Conservation (phyloP, 2,888 invertebrate species). For the Scaptomyza caliginosa region DNA sequence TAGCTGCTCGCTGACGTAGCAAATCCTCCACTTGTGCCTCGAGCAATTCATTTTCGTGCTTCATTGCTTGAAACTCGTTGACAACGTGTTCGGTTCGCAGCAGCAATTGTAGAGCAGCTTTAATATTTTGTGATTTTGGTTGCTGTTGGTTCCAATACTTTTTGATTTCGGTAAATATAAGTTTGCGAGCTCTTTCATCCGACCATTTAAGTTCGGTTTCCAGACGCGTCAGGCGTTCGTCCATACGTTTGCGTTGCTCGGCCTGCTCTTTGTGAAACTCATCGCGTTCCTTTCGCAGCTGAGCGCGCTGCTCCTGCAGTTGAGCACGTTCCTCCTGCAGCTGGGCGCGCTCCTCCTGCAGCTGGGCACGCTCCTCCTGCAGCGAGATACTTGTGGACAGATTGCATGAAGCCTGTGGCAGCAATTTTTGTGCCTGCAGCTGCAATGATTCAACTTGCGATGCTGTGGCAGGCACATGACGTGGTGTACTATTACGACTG, state of each 20-base stretch:
- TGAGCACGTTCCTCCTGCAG: conserved; percentile 2
- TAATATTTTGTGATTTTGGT: conserved; percentile 63
- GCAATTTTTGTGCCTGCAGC: conserved; percentile 37
- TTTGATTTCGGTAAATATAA: conserved; percentile 69
- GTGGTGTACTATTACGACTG: conserved; percentile 80
- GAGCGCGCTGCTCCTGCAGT: not conserved
- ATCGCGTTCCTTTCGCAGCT: conserved; percentile 37
- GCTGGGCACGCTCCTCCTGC: not conserved
- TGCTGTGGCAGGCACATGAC: conserved; percentile 34
- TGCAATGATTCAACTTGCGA: conserved; percentile 11
- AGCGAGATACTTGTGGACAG: conserved; percentile 33
- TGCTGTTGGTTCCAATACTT: conserved; percentile 75
- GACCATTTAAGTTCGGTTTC: conserved; percentile 79
- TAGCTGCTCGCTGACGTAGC: conserved; percentile 20
- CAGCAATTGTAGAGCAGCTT: conserved; percentile 62
- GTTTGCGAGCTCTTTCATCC: conserved; percentile 71
- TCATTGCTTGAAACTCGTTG: conserved; percentile 75
- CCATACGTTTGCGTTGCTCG: conserved; percentile 47
- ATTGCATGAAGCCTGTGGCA: conserved; percentile 49
- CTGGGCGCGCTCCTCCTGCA: conserved; percentile 1
- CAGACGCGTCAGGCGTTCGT: conserved; percentile 63
- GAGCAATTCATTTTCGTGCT: conserved; percentile 78
- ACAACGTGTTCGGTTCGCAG: conserved; percentile 80
- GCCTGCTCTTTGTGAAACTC: conserved; percentile 62
- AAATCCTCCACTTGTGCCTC: conserved; percentile 65